Percentiles rank a stretch among this genome's conserved stretches.
Evolutionary conservation across 2,797 vertebrate species (phyloP).

Genomic region (Acridotheres tristis): DNA sequence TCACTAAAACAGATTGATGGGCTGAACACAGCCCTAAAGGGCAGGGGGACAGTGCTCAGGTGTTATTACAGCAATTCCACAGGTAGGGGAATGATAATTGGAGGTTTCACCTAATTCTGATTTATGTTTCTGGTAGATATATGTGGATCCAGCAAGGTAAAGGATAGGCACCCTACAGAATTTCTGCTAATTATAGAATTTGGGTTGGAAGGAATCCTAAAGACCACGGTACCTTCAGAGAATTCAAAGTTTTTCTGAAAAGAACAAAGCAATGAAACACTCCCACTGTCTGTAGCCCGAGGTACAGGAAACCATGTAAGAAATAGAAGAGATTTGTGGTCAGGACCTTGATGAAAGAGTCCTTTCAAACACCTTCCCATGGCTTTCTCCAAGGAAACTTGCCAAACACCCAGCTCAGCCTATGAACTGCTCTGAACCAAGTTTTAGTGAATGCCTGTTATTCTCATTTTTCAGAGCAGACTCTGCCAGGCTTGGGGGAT

Average conservation of each 20-base stretch:
- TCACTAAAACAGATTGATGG: constrained; percentile 31
- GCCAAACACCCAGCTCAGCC: background rate
- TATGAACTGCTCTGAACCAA: background rate
- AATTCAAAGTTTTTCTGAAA: background rate
- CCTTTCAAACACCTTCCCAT: background rate
- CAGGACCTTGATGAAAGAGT: background rate
- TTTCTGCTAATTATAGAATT: background rate
- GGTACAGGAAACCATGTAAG: background rate
- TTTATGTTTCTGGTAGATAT: background rate
- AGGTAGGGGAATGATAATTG: background rate
- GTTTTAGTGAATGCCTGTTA: background rate
- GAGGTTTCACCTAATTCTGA: background rate
- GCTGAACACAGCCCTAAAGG: constrained; percentile 43
- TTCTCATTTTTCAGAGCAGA: background rate
- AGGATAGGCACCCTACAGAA: background rate
- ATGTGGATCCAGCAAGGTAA: background rate
- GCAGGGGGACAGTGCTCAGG: background rate
- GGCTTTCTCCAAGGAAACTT: background rate
- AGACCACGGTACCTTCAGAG: background rate
- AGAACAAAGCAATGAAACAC: background rate
- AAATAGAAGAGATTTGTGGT: background rate
- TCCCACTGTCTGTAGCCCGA: background rate
- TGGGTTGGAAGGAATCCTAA: background rate
- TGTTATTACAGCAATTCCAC: background rate
- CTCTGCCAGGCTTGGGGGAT: background rate